Conservation (phyloP, 2,113 vertebrate genomes). For the Carlito syrichta region DNA sequence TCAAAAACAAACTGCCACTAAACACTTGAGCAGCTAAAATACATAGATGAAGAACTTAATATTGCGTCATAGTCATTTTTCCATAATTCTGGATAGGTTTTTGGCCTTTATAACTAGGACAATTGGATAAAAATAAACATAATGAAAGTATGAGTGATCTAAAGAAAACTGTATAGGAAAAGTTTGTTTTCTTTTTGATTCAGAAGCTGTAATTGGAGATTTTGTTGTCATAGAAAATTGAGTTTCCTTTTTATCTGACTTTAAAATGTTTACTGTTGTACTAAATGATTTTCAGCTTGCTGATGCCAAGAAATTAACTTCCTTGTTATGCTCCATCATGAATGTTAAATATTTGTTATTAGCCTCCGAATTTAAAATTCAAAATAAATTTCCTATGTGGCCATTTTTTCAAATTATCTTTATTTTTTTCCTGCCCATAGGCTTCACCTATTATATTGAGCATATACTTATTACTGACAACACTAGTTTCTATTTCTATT, state of each 20-base stretch:
- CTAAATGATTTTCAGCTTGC: background rate
- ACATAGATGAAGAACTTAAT: background rate
- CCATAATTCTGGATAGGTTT: background rate
- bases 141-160: background rate
- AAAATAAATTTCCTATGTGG: slow-evolving; percentile 14
- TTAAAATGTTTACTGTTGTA: slow-evolving; percentile 31
- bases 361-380: background rate
- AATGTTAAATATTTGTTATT: slow-evolving; percentile 33
- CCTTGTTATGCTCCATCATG: background rate
- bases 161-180: background rate
- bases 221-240: slow-evolving; percentile 46
- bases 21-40: background rate
- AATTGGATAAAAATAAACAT: background rate
- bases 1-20: background rate
- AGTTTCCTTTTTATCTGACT: slow-evolving; percentile 8
- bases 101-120: background rate
- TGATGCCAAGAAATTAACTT: slow-evolving; percentile 2
- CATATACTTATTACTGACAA: background rate
- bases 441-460: background rate
- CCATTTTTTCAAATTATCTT: background rate
- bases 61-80: background rate
- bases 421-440: background rate
- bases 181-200: background rate
- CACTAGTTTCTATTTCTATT: slow-evolving; percentile 8
- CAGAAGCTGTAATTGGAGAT: background rate